Evolutionary conservation across 2,113 vertebrate species (phyloP), one percentile per base, ranked within the genome.

Genomic region (Theropithecus gelada): DNA sequence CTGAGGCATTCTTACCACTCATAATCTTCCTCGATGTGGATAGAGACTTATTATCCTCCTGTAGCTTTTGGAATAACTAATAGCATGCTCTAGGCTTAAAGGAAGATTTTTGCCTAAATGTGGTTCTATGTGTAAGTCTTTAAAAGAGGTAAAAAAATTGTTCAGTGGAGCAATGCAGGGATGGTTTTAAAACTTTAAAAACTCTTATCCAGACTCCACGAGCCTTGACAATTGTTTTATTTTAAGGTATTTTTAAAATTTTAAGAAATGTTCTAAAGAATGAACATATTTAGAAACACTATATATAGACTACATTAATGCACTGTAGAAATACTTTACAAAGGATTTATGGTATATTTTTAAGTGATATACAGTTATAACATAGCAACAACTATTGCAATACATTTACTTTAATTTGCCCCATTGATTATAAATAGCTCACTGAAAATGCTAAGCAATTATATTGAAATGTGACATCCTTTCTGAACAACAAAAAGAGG

Each of bases 371-470:
- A 94, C 22, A 3, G 48, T 96, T 96, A 84, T 59, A 97, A 93
- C 59, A 93, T 48, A 93, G n/a, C 93, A 94, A 93, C 89, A 97
- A 92, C 30, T 43, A 10, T 94, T 93, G 35, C 16, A 88, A 95
- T 70, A 52, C n/a, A 88, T 59, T 97, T 97, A 66, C 89, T 98
- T 97, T 96, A 86, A 94, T 82, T 96, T 85, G 66, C 32, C 43
- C 76, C 57, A 68, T 96, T 73, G 27, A 96, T 89, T 95, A 97
- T 97, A 87, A 96, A 84, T 95, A 68, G 48, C 79, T 94, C 43
- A 27, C 84, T 97, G 64, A 97, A 97, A 97, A 72, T 96, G 91
- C 64, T 87, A 79, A 95, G 89, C 92, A 97, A 89, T 97, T 98
- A 93, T 90, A 97, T 76, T n/a, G 95, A 98, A 97, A 97, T n/a